phyloP scores from a whole-genome alignment of 2,888 invertebrate species.

The Chaitophorus viminalis region DNA sequence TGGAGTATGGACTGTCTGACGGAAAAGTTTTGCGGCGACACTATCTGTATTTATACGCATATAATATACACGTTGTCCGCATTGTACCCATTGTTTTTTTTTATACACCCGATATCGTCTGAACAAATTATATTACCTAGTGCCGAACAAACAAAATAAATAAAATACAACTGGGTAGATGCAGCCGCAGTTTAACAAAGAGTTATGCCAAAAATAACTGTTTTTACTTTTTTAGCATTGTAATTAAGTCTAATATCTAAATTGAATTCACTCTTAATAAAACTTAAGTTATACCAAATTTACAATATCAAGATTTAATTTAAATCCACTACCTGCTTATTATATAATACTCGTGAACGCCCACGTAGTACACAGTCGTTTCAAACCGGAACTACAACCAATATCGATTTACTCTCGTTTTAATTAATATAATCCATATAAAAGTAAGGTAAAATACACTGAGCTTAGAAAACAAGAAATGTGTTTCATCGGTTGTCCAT shows the following conservation, averaged over 20 bases:
- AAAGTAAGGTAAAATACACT: background rate
- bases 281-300: background rate
- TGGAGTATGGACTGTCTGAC: background rate
- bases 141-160: conserved; percentile 20
- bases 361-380: background rate
- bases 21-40: conserved; percentile 25
- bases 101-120: conserved; percentile 1
- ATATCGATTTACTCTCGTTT: background rate
- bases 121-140: conserved; percentile 31
- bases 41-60: background rate
- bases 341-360: background rate
- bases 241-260: background rate
- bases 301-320: background rate
- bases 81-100: conserved; percentile 45
- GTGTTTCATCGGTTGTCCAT: background rate
- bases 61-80: background rate
- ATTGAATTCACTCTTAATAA: conserved; percentile 18
- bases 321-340: background rate
- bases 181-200: background rate
- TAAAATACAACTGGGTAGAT: background rate
- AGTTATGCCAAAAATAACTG: background rate
- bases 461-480: background rate
- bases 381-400: background rate
- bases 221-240: conserved; percentile 6
- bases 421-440: background rate